A percentile compares a stretch with the other conserved stretches of the same genome.
These are phyloP conservation scores for Gadopsis bispinosus DNA, from an alignment of 2,797 vertebrate species.

Conservation along the genomic window DNA sequence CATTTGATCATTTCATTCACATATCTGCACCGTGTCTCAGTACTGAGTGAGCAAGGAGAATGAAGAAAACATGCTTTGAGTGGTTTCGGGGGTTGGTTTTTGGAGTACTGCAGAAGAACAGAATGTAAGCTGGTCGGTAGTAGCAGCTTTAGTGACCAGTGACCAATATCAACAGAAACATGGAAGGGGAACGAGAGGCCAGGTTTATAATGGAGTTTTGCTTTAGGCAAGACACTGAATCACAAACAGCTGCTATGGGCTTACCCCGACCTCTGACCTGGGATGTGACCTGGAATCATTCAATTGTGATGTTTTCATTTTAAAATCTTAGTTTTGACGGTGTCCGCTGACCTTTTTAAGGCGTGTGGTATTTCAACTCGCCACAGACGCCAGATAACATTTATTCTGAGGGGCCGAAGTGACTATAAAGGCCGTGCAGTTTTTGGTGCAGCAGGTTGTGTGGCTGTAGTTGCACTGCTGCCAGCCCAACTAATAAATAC, in stretches of 20 bases:
- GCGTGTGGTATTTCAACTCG: constrained; percentile 1
- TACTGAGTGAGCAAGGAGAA: too few species aligned
- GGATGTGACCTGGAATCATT: constrained; percentile 1
- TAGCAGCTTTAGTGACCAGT: background rate
- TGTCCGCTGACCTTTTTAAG: constrained; percentile 4
- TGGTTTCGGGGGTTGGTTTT: background rate
- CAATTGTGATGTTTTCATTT: constrained; percentile 6
- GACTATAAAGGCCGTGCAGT: constrained; percentile 14
- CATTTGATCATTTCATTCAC: background rate
- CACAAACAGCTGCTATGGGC: background rate
- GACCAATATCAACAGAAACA: background rate
- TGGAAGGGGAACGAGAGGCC: too few species aligned
- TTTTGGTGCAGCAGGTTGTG: constrained; percentile 43
- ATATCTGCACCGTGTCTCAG: background rate
- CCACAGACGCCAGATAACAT: background rate
- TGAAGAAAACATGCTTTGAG: background rate
- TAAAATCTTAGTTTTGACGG: background rate
- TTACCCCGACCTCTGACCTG: constrained; percentile 10
- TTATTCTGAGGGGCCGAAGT: background rate
- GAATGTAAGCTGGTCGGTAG: background rate
- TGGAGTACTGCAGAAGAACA: background rate
- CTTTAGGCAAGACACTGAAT: constrained; percentile 8
- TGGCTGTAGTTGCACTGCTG: constrained; percentile 20
- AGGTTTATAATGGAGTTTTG: background rate
- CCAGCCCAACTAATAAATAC: constrained; percentile 54